Base-by-base conservation (phyloP, 2,888 invertebrate genomes). In the Phasia obesa region DNA sequence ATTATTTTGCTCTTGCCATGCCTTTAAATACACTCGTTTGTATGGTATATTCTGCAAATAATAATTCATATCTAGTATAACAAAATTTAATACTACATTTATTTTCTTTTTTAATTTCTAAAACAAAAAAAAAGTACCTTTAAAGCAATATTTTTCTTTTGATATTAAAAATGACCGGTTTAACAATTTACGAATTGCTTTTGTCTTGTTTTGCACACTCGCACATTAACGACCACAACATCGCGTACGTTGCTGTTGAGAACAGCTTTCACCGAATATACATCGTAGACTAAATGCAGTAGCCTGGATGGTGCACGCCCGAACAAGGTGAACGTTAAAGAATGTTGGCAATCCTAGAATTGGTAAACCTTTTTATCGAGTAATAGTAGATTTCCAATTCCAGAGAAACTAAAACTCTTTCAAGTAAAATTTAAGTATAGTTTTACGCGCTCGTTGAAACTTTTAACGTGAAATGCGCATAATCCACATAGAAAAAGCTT, bases 211-310 rank as follows among this genome's bases (percentile, higher is more conserved):
- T 35, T 13, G 25, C 60, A 70, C 44, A 57, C 25, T 65, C 55
- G 27, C 59, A 19, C 38, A 51, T n/a, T 17, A 13, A 70, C 38
- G 17, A 38, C n/a, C 27, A 55, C 60, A 59, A 47, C 23, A 44
- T 86, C 86, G 88, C 71, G 80, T 85, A 86, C 65, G 79, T 85
- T 69, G 47, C 81, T 86, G 87, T 82, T 85, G 59, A 71, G 70
- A 55, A 78, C 88, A 89, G 88, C 88, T 88, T 86, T 86, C 89
- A 86, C 87, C 87, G 89, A 89, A 87, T 87, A 87, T 87, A 88
- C 88, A 88, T 88, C 88, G 87, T 87, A 86, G 87, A 89, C 89
- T 89, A 87, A 90, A 89, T 89, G 87, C 86, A 71, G 78, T 79
- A 70, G 64, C 59, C 74, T 86, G 78, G 78, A 62, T 81, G 59